phyloP scores from a whole-genome alignment of 2,888 invertebrate genomes.

The Dromius quadrimaculatus region DNA sequence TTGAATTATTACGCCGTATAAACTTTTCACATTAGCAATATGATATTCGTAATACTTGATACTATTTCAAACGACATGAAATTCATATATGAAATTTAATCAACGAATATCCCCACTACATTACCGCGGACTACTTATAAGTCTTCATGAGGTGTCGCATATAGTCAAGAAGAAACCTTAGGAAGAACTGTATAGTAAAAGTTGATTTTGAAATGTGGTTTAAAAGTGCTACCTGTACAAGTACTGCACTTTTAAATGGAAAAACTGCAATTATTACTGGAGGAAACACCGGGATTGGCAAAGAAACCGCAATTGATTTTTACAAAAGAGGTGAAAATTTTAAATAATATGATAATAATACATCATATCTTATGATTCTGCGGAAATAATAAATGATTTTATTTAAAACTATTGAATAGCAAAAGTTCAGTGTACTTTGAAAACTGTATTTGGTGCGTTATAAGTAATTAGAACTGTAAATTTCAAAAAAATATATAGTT shows the following conservation, averaged over 20 bases:
- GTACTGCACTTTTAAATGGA: conserved; percentile 33
- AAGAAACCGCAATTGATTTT: conserved; percentile 60
- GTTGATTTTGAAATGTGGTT: conserved; percentile 39
- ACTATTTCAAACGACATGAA: too few relatives aligned
- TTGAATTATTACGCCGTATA: too few relatives aligned
- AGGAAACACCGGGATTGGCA: conserved; percentile 65
- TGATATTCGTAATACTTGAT: too few relatives aligned
- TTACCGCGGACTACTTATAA: conserved; percentile 17
- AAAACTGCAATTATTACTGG: conserved; percentile 63
- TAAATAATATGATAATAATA: neutral
- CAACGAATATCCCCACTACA: conserved; percentile 23
- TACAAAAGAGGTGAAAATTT: conserved; percentile 59
- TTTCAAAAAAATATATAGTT: conserved; percentile 15
- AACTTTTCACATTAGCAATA: too few relatives aligned
- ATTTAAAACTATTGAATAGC: neutral
- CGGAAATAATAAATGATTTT: too few relatives aligned
- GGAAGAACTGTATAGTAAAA: neutral
- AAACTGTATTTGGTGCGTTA: conserved; percentile 6
- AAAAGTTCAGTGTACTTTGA: neutral
- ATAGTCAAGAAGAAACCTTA: neutral
- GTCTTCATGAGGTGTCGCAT: neutral
- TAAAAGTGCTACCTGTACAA: conserved; percentile 33
- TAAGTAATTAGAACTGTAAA: conserved; percentile 3
- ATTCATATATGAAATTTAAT: too few relatives aligned
- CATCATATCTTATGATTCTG: neutral